A percentile compares a stretch with the other conserved stretches of the same genome.
These are phyloP conservation scores for Drosophila anomalata DNA, from an alignment of 2,888 invertebrate species.

Conservation along the genomic window DNA sequence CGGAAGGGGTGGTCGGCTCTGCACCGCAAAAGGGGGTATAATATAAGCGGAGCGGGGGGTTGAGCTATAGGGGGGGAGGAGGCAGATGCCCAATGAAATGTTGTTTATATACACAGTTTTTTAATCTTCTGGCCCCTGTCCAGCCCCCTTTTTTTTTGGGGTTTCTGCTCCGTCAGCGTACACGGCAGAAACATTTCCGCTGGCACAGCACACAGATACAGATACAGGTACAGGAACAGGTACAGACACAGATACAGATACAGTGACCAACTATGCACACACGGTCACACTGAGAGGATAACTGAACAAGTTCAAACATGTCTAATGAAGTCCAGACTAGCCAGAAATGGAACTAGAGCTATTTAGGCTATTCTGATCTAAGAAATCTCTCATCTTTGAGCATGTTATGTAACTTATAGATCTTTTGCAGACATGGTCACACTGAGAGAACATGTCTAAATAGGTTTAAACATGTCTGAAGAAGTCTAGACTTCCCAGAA, in stretches of 20 bases:
- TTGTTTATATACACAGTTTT: slow-evolving; percentile 42
- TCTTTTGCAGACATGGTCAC: too few species aligned
- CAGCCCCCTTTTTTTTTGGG: slow-evolving; percentile 19
- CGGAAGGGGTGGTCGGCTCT: slow-evolving; percentile 1
- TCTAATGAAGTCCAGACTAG: background rate
- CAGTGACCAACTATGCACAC: slow-evolving; percentile 1
- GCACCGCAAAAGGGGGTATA: background rate
- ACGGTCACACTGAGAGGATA: slow-evolving; percentile 5
- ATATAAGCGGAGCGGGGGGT: background rate
- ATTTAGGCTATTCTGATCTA: too few species aligned
- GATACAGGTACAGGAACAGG: slow-evolving; percentile 2
- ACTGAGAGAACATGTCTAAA: too few species aligned
- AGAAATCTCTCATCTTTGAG: too few species aligned
- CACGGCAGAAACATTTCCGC: slow-evolving; percentile 44
- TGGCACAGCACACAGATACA: slow-evolving; percentile 37
- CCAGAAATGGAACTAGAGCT: too few species aligned
- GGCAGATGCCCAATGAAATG: slow-evolving; percentile 15
- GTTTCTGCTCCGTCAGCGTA: slow-evolving; percentile 43
- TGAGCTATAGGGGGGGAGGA: background rate
- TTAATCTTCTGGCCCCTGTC: slow-evolving; percentile 24
- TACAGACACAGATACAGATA: background rate
- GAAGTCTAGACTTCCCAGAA: too few species aligned
- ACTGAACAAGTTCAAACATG: background rate
- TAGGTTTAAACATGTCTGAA: too few species aligned
- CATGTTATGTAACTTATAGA: too few species aligned